Conservation (phyloP, 2,888 invertebrate species). For the Polydrusus pterygomalis region DNA sequence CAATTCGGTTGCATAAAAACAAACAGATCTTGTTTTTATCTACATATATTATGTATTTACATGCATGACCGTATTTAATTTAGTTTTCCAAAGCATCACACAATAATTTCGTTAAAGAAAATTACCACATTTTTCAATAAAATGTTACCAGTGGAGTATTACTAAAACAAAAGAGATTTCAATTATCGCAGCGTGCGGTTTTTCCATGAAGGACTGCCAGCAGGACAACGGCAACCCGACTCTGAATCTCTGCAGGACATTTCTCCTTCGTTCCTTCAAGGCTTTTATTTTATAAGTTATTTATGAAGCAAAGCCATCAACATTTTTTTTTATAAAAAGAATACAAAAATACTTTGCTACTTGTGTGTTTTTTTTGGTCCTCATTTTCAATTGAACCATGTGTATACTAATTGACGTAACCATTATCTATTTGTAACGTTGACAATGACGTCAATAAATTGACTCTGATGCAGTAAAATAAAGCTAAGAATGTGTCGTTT, state of each 20-base stretch:
- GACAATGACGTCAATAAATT: slow-evolving; percentile 10
- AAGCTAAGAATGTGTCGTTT: slow-evolving; percentile 1
- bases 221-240: slow-evolving; percentile 38
- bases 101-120: background rate
- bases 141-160: slow-evolving; percentile 12
- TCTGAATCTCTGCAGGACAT: slow-evolving; percentile 42
- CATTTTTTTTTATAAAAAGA: background rate
- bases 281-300: slow-evolving; percentile 28
- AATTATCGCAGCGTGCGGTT: slow-evolving; percentile 43
- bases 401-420: slow-evolving; percentile 2
- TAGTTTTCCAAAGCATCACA: background rate
- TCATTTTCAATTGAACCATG: background rate
- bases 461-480: slow-evolving; percentile 1
- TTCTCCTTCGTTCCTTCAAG: slow-evolving; percentile 24
- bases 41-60: no score
- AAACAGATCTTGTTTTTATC: no score
- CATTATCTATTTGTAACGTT: slow-evolving; percentile 10
- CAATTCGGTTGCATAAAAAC: no score
- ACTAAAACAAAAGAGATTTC: slow-evolving; percentile 48
- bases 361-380: background rate
- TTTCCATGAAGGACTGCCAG: slow-evolving; percentile 45
- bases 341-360: background rate
- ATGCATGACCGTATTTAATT: no score
- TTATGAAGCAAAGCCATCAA: slow-evolving; percentile 9
- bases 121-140: slow-evolving; percentile 5